Percentiles rank a stretch among this genome's conserved stretches.
Conservation (phyloP, 2,113 vertebrate species). For the Hippocampus zosterae region DNA sequence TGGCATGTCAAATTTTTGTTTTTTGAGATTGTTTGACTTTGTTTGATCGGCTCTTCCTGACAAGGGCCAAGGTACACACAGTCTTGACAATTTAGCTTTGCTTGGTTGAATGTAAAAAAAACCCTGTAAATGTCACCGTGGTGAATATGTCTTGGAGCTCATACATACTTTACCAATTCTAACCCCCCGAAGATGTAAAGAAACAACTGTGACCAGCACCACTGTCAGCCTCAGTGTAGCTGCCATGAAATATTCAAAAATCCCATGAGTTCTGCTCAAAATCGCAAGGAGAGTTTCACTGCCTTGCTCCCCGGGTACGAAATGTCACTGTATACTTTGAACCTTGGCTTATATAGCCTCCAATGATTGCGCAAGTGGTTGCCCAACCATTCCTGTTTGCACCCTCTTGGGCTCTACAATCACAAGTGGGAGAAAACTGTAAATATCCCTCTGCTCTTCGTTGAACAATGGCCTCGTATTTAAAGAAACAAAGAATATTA, state of each 20-base stretch:
- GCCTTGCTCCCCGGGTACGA: slow-evolving; percentile 47
- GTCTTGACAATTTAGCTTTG: neutral
- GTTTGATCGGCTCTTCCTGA: no score
- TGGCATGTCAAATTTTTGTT: no score
- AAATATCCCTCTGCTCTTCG: slow-evolving; percentile 16
- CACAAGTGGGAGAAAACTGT: slow-evolving; percentile 7
- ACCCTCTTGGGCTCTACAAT: neutral
- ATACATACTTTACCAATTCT: slow-evolving; percentile 25
- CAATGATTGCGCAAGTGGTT: slow-evolving; percentile 16
- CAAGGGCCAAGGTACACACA: neutral
- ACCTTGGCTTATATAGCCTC: slow-evolving; percentile 35
- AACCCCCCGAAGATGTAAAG: slow-evolving; percentile 22
- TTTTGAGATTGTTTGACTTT: no score
- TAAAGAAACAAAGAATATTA: slow-evolving; percentile 62
- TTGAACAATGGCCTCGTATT: slow-evolving; percentile 54
- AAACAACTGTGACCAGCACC: slow-evolving; percentile 47
- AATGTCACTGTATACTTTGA: slow-evolving; percentile 54
- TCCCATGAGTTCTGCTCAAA: slow-evolving; percentile 51
- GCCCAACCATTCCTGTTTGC: slow-evolving; percentile 1
- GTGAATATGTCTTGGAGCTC: neutral
- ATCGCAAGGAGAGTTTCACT: slow-evolving; percentile 39
- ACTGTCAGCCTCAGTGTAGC: slow-evolving; percentile 49
- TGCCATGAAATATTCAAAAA: slow-evolving; percentile 62
- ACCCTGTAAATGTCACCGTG: neutral
- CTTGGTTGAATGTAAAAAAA: neutral